These are phyloP conservation scores for Sinonovacula constricta DNA, from an alignment of 1,140 invertebrate genomes.

Conservation along the genomic window DNA sequence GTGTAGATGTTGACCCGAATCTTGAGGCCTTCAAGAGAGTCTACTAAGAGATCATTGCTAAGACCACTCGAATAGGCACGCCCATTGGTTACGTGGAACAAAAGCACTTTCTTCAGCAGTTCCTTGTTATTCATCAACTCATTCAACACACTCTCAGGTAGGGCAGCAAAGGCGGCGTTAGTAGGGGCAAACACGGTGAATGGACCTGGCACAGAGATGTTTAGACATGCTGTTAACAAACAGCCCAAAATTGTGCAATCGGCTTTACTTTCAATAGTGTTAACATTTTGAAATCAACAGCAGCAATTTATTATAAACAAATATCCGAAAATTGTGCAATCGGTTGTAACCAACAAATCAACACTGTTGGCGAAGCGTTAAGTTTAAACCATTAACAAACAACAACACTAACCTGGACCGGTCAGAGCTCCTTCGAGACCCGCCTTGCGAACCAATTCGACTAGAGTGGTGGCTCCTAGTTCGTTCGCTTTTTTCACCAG, in stretches of 20 bases:
- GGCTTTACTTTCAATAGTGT: too few relatives aligned
- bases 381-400: too few relatives aligned
- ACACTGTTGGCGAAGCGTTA: too few relatives aligned
- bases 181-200: slow-evolving; percentile 44
- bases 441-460: slow-evolving; percentile 3
- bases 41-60: slow-evolving; percentile 25
- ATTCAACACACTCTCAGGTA: slow-evolving; percentile 15
- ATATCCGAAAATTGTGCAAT: too few relatives aligned
- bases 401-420: slow-evolving; percentile 22
- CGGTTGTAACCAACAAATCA: too few relatives aligned
- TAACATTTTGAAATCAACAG: too few relatives aligned
- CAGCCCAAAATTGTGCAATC: too few relatives aligned
- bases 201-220: too few relatives aligned
- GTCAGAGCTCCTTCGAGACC: slow-evolving; percentile 18
- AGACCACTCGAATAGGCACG: slow-evolving; percentile 33
- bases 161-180: slow-evolving; percentile 43
- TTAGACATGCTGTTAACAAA: too few relatives aligned
- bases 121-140: slow-evolving; percentile 21
- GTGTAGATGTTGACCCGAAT: slow-evolving; percentile 73
- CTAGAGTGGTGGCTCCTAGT: slow-evolving; percentile 40
- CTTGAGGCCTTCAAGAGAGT: slow-evolving; percentile 48
- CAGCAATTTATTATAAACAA: too few relatives aligned
- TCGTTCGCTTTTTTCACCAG: slow-evolving; percentile 30
- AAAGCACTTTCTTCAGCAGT: slow-evolving; percentile 26
- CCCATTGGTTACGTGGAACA: slow-evolving; percentile 37